phyloP scores from a whole-genome alignment of 1,140 invertebrate genomes.

The Papilio dardanus region DNA sequence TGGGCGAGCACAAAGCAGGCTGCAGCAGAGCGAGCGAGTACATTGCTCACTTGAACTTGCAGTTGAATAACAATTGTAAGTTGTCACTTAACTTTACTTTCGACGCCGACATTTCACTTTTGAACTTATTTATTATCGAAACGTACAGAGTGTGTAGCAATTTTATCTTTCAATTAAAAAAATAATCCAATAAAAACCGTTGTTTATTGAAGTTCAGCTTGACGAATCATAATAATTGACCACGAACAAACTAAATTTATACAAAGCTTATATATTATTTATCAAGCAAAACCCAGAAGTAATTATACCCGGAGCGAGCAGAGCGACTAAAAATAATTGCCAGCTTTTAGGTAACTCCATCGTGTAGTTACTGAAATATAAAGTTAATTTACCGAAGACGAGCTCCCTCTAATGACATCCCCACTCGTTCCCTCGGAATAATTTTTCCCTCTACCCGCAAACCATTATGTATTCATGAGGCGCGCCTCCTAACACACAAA shows the following conservation, averaged over 20 bases:
- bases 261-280: constrained; percentile 4
- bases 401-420: constrained; percentile 34
- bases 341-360: constrained; percentile 26
- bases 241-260: not conserved
- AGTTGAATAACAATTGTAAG: constrained; percentile 18
- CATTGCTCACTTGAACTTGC: constrained; percentile 24
- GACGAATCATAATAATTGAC: not conserved
- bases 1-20: constrained; percentile 14
- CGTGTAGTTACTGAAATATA: constrained; percentile 33
- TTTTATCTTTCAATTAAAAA: no score
- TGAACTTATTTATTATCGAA: not conserved
- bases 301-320: constrained; percentile 8
- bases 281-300: constrained; percentile 20
- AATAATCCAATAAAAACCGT: not conserved
- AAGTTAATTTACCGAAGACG: constrained; percentile 36
- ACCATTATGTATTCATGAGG: constrained; percentile 37
- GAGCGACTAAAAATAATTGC: constrained; percentile 19
- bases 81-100: constrained; percentile 10
- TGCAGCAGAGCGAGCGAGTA: constrained; percentile 6
- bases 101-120: not conserved
- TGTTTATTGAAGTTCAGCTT: not conserved
- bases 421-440: constrained; percentile 34
- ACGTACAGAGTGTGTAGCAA: not conserved
- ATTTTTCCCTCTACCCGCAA: constrained; percentile 36
- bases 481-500: constrained; percentile 33